phyloP scores from a whole-genome alignment of 2,797 vertebrate genomes.

The Trachops cirrhosus region DNA sequence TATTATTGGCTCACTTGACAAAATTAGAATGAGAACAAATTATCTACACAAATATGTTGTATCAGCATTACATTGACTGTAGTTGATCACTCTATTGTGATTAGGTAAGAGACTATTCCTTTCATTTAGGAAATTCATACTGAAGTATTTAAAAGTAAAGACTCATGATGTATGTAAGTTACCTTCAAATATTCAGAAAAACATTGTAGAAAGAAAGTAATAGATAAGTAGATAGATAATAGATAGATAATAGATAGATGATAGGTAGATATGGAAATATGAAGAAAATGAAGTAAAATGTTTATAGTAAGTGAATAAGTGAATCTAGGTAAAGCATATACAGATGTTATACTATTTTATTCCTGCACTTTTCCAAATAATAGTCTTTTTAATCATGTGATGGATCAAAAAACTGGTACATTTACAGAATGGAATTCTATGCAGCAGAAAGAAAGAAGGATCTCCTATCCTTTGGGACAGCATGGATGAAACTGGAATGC shows the following conservation, averaged over 20 bases:
- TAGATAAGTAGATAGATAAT: not conserved
- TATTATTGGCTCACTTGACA: not conserved
- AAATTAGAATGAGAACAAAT: conserved; percentile 17
- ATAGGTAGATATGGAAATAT: not conserved
- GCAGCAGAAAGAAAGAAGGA: no score
- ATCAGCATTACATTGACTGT: not conserved
- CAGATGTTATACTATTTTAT: conserved; percentile 17
- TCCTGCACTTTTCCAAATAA: conserved; percentile 18
- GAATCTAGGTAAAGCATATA: conserved; percentile 22
- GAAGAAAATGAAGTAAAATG: conserved; percentile 15
- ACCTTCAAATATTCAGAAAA: not conserved
- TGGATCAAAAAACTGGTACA: no score
- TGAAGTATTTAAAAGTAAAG: conserved; percentile 38
- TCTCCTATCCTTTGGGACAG: no score
- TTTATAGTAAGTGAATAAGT: conserved; percentile 11
- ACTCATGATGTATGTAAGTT: not conserved
- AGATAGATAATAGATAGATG: no score
- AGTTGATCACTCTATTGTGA: not conserved
- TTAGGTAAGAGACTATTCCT: not conserved
- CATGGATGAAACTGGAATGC: no score
- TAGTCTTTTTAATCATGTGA: not conserved
- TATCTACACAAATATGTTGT: not conserved
- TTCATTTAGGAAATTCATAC: conserved; percentile 29
- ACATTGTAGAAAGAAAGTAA: not conserved
- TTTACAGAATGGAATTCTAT: no score